Base-by-base conservation (phyloP, 2,797 vertebrate genomes). In the Monodelphis domestica region DNA sequence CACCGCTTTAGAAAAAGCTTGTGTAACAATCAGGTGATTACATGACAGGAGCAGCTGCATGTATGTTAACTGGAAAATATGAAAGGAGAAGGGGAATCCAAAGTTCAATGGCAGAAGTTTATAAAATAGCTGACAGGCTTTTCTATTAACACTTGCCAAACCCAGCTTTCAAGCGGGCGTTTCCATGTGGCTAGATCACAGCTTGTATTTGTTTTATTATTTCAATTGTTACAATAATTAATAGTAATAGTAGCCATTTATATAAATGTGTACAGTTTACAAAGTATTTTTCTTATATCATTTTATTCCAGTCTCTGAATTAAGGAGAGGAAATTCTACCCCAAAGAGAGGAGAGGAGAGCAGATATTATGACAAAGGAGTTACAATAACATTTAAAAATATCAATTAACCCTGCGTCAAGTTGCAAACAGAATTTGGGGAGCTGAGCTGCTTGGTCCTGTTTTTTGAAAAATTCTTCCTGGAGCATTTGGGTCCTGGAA, bases 1-100 rank as follows among this genome's bases (percentile, higher is more conserved):
- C 99, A 99, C 98, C 98, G 99, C 99, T 99, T 98, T 97, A 98
- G 99, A 99, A 99, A 99, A 99, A 99, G 99, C 99, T 98, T 99
- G 99, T 99, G 99, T 99, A 99, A 99, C 99, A 99, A 99, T 99
- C 99, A 99, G 99, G 99, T 99, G 99, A 99, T 99, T 99, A 99
- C 99, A 98, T 97, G 98, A 98, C 98, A 98, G 88, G 98, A 99
- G 98, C 98, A 98, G 98, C 98, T 98, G 98, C 96, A 98, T 95
- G 98, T 97, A 98, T 98, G 98, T 98, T 98, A 98, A 98, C 98
- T 98, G 98, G 98, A 97, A 98, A 98, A 98, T 98, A 98, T 98
- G 98, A 98, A 98, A 98, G 97, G 97, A 97, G 95, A 97, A 98
- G 98, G 98, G 98, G 98, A 98, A 98, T 95, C 95, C 97, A 97